Conservation (phyloP, 2,888 invertebrate genomes). For the Tridacna gigas region DNA sequence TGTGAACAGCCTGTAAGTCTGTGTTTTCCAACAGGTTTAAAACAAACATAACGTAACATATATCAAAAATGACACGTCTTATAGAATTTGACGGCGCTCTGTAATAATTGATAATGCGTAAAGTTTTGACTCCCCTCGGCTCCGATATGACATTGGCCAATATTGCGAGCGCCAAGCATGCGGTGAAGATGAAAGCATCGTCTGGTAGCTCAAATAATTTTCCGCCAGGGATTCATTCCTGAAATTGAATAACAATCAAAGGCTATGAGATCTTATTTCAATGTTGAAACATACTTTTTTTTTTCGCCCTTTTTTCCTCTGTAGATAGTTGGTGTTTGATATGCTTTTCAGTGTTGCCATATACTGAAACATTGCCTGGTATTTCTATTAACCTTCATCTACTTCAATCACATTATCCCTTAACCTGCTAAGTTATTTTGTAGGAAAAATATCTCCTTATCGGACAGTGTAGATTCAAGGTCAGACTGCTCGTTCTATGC, state of each 20-base stretch:
- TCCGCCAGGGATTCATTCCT: conserved; percentile 32
- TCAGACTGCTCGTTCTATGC: too few relatives aligned
- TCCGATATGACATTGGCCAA: conserved; percentile 45
- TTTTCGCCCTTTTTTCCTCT: neutral
- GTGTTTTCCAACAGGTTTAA: conserved; percentile 35
- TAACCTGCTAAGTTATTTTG: too few relatives aligned
- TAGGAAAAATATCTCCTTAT: too few relatives aligned
- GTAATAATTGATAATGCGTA: conserved; percentile 57
- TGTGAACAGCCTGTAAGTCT: conserved; percentile 50
- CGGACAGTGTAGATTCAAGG: too few relatives aligned
- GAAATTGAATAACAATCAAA: conserved; percentile 47
- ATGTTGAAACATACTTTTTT: conserved; percentile 9
- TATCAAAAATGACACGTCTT: conserved; percentile 59
- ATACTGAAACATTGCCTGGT: neutral
- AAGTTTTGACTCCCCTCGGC: conserved; percentile 48
- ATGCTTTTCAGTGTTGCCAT: neutral
- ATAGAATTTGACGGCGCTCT: conserved; percentile 60
- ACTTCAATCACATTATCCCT: too few relatives aligned
- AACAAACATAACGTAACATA: conserved; percentile 65
- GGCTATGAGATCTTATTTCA: conserved; percentile 43
- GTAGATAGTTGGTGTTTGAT: neutral
- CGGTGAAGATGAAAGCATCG: conserved; percentile 55
- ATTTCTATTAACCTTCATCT: neutral
- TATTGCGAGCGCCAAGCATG: conserved; percentile 57
- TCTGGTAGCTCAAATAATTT: conserved; percentile 46